Conservation (phyloP, 92 coral and sea anemone genomes). For the Phenganax marumi region DNA sequence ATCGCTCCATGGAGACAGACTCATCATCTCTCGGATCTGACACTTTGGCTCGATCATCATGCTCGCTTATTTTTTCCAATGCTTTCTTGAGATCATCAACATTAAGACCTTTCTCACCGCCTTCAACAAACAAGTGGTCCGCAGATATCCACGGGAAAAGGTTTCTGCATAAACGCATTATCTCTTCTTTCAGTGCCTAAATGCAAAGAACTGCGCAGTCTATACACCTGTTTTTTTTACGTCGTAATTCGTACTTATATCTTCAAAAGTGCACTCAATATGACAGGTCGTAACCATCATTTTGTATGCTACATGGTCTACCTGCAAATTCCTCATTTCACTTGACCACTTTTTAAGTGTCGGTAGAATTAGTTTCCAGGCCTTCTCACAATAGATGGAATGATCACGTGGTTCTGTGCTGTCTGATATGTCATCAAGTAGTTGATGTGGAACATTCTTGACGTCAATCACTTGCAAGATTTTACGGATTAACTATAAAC, state of each 20-base stretch:
- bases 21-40: constrained; percentile 63
- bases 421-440: constrained; percentile 71
- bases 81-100: constrained; percentile 64
- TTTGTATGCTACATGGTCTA: not conserved
- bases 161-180: constrained; percentile 63
- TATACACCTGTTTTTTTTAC: not conserved
- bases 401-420: constrained; percentile 73
- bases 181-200: constrained; percentile 71
- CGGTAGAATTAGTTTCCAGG: constrained; percentile 89
- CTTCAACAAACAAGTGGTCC: constrained; percentile 55
- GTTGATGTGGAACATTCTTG: constrained; percentile 61
- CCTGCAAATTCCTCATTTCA: constrained; percentile 74
- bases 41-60: constrained; percentile 73
- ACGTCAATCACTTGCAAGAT: constrained; percentile 65
- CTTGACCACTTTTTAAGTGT: constrained; percentile 74
- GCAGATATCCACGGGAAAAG: constrained; percentile 84
- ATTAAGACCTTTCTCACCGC: constrained; percentile 50
- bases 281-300: too few relatives aligned
- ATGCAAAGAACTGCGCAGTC: not conserved
- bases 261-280: too few relatives aligned
- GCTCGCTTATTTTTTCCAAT: constrained; percentile 58
- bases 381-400: constrained; percentile 80
- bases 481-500: constrained; percentile 65
- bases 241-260: too few relatives aligned
- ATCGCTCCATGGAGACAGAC: constrained; percentile 68